Conservation (phyloP, 2,797 vertebrate genomes). For the Anabas testudineus region DNA sequence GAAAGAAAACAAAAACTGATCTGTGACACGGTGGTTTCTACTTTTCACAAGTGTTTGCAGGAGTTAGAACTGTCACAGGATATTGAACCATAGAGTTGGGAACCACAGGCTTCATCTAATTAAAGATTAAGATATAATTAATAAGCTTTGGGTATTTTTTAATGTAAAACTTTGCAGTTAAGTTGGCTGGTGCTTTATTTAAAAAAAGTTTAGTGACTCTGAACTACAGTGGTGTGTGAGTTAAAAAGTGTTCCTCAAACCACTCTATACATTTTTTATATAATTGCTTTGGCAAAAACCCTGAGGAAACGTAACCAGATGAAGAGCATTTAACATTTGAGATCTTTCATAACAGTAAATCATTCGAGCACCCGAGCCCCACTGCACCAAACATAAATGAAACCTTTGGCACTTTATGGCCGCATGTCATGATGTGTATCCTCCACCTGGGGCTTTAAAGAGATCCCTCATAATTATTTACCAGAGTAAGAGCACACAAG, state of each 20-base stretch:
- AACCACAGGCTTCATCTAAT: not conserved
- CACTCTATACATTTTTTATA: not conserved
- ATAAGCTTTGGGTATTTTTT: not conserved
- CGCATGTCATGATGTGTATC: slow-evolving; percentile 1
- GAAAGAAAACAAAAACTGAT: not conserved
- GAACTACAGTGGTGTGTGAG: too few relatives aligned
- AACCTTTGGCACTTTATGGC: slow-evolving; percentile 33
- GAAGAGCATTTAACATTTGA: slow-evolving; percentile 35
- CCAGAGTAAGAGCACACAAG: slow-evolving; percentile 36
- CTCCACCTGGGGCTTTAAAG: slow-evolving; percentile 20
- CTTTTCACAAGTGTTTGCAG: too few relatives aligned
- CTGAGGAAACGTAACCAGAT: slow-evolving; percentile 28
- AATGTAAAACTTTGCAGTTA: too few relatives aligned
- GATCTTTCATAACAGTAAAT: slow-evolving; percentile 36
- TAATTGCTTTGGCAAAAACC: not conserved
- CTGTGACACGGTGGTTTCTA: too few relatives aligned
- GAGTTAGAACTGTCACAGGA: not conserved
- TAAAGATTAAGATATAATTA: not conserved
- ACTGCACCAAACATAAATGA: slow-evolving; percentile 42
- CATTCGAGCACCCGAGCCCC: slow-evolving; percentile 27
- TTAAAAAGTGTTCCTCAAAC: too few relatives aligned
- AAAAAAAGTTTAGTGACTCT: too few relatives aligned
- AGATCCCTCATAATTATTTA: slow-evolving; percentile 35
- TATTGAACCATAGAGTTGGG: not conserved
- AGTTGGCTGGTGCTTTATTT: too few relatives aligned